A percentile compares a stretch with the other conserved stretches of the same genome.
These are phyloP conservation scores for Aleiodes testaceus DNA, from an alignment of 2,888 invertebrate species.

Conservation along the genomic window DNA sequence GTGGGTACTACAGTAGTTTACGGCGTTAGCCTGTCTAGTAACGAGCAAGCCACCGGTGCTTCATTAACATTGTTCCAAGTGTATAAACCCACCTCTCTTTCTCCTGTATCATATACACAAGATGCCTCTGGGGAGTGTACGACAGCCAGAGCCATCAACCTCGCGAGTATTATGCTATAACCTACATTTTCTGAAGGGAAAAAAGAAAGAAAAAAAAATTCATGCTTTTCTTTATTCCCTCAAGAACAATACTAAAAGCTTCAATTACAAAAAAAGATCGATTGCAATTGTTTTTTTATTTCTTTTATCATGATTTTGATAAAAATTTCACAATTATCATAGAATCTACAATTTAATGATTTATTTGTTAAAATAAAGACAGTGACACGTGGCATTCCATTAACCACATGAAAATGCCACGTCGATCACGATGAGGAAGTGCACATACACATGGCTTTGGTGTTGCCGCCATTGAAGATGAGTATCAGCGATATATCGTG, in stretches of 20 bases:
- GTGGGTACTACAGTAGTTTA: conserved; percentile 34
- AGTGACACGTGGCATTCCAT: conserved; percentile 1
- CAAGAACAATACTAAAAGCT: no score
- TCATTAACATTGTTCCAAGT: conserved; percentile 46
- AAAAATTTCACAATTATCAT: no score
- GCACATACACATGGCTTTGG: conserved; percentile 20
- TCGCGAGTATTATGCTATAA: conserved; percentile 14
- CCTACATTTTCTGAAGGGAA: not conserved
- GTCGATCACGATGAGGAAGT: conserved; percentile 28
- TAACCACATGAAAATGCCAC: conserved; percentile 1
- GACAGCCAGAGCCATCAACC: conserved; percentile 1
- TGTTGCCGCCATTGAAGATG: conserved; percentile 27
- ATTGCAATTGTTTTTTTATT: no score
- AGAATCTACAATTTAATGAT: no score
- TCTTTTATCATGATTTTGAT: no score
- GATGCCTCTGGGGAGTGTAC: conserved; percentile 15
- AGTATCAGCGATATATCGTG: conserved; percentile 19
- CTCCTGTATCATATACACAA: conserved; percentile 18
- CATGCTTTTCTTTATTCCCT: not conserved
- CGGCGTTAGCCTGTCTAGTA: conserved; percentile 24
- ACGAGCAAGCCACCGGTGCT: conserved; percentile 37
- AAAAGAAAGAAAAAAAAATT: not conserved
- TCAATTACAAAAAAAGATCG: no score
- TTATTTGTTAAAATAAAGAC: no score
- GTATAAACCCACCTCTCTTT: conserved; percentile 5